Percentiles rank a stretch among this genome's conserved stretches.
Conservation (phyloP, 2,888 invertebrate genomes). For the Epistrophe grossulariae region DNA sequence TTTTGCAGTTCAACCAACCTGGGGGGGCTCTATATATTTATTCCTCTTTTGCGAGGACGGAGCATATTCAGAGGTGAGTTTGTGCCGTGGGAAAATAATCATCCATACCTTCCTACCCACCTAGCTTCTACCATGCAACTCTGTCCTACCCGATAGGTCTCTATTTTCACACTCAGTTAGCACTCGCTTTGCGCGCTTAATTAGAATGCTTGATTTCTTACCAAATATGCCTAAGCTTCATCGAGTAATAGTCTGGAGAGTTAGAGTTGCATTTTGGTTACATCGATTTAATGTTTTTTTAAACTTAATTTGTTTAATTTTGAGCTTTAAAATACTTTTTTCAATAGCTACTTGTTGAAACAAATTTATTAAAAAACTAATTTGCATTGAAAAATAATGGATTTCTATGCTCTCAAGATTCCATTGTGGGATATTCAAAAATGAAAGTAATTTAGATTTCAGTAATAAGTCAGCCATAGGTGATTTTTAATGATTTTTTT, state of each 20-base stretch:
- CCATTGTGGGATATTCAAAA: too few relatives aligned
- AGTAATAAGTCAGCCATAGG: too few relatives aligned
- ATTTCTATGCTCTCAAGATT: too few relatives aligned
- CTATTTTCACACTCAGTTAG: constrained; percentile 59
- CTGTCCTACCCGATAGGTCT: constrained; percentile 13
- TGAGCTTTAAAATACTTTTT: too few relatives aligned
- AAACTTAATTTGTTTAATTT: too few relatives aligned
- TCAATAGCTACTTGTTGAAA: too few relatives aligned
- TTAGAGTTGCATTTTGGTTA: background rate
- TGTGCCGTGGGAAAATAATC: constrained; percentile 63
- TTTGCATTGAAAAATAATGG: too few relatives aligned
- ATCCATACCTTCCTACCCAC: too few relatives aligned
- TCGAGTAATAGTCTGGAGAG: background rate
- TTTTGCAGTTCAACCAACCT: background rate
- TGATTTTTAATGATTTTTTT: too few relatives aligned
- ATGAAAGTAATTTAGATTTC: too few relatives aligned
- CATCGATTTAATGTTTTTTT: too few relatives aligned
- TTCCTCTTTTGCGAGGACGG: constrained; percentile 6
- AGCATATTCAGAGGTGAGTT: constrained; percentile 11
- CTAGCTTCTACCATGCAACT: background rate
- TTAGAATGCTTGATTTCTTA: constrained; percentile 60
- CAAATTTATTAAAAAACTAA: too few relatives aligned
- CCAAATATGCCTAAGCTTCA: constrained; percentile 21
- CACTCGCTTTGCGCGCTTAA: constrained; percentile 42
- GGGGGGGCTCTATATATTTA: background rate